Conservation (phyloP, 2,113 vertebrate genomes). For the Montifringilla adamsi region DNA sequence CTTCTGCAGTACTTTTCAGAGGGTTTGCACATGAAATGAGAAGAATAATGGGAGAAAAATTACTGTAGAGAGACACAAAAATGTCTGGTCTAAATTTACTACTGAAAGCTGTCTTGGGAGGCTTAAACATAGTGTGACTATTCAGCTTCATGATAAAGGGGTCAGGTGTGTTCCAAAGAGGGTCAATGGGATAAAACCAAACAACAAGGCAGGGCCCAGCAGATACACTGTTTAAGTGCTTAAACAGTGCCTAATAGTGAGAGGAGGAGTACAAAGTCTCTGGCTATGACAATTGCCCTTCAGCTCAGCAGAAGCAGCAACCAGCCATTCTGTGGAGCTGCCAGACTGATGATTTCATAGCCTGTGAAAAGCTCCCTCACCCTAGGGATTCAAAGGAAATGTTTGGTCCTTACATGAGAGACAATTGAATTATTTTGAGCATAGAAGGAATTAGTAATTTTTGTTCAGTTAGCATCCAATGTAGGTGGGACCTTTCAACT, state of each 20-base stretch:
- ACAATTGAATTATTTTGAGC: neutral
- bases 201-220: neutral
- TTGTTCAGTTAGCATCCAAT: neutral
- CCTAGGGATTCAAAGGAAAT: neutral
- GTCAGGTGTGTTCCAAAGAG: neutral
- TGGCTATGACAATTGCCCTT: neutral
- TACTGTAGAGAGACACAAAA: neutral
- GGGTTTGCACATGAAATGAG: neutral
- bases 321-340: neutral
- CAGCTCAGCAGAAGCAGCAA: neutral
- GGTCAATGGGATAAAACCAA: neutral
- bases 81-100: neutral
- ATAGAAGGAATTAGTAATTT: neutral
- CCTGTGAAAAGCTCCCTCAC: neutral
- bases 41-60: neutral
- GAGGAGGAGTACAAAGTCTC: neutral
- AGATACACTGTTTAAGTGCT: neutral
- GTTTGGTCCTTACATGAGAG: neutral
- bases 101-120: neutral
- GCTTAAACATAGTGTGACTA: neutral
- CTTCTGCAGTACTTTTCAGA: neutral
- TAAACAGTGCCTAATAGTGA: neutral
- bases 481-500: neutral
- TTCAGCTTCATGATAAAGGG: neutral
- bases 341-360: neutral